Percentiles rank a stretch among this genome's conserved stretches.
phyloP scores from a whole-genome alignment of 1,140 invertebrate genomes.

The Linepithema humile region DNA sequence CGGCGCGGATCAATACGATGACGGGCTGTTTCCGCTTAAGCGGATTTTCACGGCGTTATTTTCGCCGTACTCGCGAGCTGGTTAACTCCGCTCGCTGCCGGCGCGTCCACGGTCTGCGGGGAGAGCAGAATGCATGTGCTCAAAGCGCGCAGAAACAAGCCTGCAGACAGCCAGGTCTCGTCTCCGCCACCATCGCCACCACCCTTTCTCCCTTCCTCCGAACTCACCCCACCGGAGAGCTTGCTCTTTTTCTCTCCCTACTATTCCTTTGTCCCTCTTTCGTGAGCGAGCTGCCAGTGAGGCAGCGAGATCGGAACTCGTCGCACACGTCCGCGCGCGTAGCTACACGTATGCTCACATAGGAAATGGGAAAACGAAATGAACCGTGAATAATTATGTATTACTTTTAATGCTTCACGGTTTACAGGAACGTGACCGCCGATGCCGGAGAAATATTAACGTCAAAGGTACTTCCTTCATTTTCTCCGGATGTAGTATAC shows the following conservation, averaged over 20 bases:
- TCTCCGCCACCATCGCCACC: conserved; percentile 6
- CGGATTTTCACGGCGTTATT: conserved; percentile 69
- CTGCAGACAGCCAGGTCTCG: conserved; percentile 61
- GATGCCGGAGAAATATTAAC: conserved; percentile 65
- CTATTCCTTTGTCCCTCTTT: conserved; percentile 4
- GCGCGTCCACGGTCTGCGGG: conserved; percentile 40
- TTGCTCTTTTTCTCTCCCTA: conserved; percentile 40
- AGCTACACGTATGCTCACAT: not conserved
- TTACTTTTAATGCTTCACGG: conserved; percentile 76
- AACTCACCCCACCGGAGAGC: not conserved
- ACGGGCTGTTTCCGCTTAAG: conserved; percentile 64
- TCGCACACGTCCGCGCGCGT: conserved; percentile 16
- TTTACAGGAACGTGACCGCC: conserved; percentile 54
- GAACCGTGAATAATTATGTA: conserved; percentile 80
- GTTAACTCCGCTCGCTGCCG: conserved; percentile 60
- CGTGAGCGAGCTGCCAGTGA: conserved; percentile 21
- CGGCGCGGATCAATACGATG: conserved; percentile 54
- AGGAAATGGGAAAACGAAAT: conserved; percentile 80
- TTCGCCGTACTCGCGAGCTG: conserved; percentile 66
- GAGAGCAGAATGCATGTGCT: conserved; percentile 59
- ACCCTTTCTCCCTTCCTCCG: conserved; percentile 11
- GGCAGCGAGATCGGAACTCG: conserved; percentile 12
- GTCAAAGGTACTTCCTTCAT: conserved; percentile 76
- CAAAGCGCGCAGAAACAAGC: conserved; percentile 68
- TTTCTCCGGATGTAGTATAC: conserved; percentile 68